Evolutionary conservation across 2,797 vertebrate species (phyloP).

Genomic region (Babyrousa celebensis): DNA sequence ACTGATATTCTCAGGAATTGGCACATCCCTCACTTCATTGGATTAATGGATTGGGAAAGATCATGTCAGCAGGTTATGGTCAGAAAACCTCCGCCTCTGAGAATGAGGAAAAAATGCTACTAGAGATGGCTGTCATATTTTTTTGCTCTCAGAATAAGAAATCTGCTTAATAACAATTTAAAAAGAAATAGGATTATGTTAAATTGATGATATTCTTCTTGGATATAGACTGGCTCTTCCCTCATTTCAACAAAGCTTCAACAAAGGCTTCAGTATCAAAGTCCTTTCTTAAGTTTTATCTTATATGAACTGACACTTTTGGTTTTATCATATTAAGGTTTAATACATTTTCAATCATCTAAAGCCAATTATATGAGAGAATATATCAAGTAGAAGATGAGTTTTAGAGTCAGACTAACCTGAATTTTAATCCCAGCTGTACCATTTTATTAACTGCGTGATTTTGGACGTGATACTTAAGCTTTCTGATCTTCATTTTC

Average conservation of each 20-base stretch:
- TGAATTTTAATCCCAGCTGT: slow-evolving; percentile 35
- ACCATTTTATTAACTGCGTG: not conserved
- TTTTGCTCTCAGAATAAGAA: not conserved
- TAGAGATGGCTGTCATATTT: not conserved
- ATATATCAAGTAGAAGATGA: slow-evolving; percentile 1
- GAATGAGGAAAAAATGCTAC: not conserved
- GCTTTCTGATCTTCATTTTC: slow-evolving; percentile 57
- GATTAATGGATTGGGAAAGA: not conserved
- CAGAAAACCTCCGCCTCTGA: not conserved
- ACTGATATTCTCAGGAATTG: not conserved
- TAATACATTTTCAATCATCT: slow-evolving; percentile 32
- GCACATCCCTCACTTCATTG: not conserved
- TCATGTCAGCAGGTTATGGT: not conserved
- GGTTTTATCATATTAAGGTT: slow-evolving; percentile 35
- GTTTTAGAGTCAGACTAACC: not conserved
- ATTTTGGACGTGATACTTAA: slow-evolving; percentile 47
- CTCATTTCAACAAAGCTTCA: not conserved
- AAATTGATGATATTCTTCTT: not conserved
- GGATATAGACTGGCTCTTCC: not conserved
- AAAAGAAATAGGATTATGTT: not conserved
- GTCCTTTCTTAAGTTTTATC: not conserved
- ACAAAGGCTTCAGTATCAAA: slow-evolving; percentile 38
- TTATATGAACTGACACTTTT: slow-evolving; percentile 54
- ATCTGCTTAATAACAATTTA: not conserved
- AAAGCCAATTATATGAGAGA: slow-evolving; percentile 50